These are phyloP conservation scores for Delia radicum DNA, from an alignment of 1,140 invertebrate species.

Conservation along the genomic window DNA sequence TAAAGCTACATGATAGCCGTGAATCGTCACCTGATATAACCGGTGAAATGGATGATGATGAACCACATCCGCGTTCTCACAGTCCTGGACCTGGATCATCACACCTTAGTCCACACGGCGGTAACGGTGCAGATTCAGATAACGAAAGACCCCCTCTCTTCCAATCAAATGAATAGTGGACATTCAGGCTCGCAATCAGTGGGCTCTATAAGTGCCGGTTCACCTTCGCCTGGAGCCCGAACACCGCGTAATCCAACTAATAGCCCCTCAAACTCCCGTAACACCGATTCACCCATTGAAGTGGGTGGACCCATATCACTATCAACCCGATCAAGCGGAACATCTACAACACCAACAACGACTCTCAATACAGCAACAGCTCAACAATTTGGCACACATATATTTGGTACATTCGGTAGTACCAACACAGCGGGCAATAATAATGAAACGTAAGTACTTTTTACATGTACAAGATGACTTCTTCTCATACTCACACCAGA, in stretches of 20 bases:
- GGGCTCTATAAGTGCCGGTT: conserved; percentile 53
- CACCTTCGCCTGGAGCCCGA: conserved; percentile 49
- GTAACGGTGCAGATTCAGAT: conserved; percentile 41
- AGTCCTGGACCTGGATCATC: conserved; percentile 43
- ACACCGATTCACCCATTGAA: conserved; percentile 56
- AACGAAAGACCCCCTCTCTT: conserved; percentile 51
- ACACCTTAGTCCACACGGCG: conserved; percentile 37
- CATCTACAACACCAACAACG: conserved; percentile 11
- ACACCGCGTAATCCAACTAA: conserved; percentile 33
- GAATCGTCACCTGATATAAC: conserved; percentile 55
- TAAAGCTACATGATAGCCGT: conserved; percentile 51
- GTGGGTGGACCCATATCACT: conserved; percentile 54
- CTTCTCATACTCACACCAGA: neutral
- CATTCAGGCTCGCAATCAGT: conserved; percentile 51
- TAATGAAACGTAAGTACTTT: conserved; percentile 16
- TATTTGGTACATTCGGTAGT: conserved; percentile 46
- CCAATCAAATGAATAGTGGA: conserved; percentile 43
- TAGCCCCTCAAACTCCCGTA: conserved; percentile 46
- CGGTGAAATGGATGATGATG: conserved; percentile 53
- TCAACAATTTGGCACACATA: conserved; percentile 47
- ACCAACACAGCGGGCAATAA: conserved; percentile 40
- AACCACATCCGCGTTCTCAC: conserved; percentile 41
- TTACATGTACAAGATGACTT: too few relatives aligned
- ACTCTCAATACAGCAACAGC: conserved; percentile 42
- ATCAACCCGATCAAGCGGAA: conserved; percentile 32